phyloP scores from a whole-genome alignment of 2,888 invertebrate species.

The Catocala nupta region DNA sequence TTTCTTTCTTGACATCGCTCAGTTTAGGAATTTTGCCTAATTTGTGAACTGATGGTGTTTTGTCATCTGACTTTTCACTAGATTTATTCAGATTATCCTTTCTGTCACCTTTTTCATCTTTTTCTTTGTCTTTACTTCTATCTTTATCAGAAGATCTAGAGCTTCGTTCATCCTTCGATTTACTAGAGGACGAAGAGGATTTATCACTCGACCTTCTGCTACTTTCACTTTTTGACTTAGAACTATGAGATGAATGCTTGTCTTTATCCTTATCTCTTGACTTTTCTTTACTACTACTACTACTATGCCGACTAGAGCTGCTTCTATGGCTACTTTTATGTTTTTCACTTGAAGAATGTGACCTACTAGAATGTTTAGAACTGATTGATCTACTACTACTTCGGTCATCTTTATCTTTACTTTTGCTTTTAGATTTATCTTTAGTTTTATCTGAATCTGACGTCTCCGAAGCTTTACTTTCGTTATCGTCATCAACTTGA shows the following conservation, averaged over 20 bases:
- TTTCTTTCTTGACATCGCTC: constrained; percentile 88
- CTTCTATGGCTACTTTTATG: constrained; percentile 70
- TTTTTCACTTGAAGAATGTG: constrained; percentile 77
- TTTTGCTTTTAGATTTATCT: constrained; percentile 72
- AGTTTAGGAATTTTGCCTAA: constrained; percentile 93
- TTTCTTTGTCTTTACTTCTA: constrained; percentile 65
- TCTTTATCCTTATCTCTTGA: constrained; percentile 53
- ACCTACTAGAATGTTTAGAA: constrained; percentile 79
- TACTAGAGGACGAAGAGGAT: constrained; percentile 71
- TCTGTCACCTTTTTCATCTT: constrained; percentile 57
- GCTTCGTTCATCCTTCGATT: constrained; percentile 70
- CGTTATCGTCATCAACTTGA: constrained; percentile 83
- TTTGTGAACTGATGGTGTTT: constrained; percentile 91
- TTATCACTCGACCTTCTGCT: constrained; percentile 67
- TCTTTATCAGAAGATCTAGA: constrained; percentile 68
- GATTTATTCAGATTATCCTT: constrained; percentile 65
- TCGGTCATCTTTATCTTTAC: constrained; percentile 83
- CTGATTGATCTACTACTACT: constrained; percentile 64
- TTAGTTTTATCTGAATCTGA: constrained; percentile 69
- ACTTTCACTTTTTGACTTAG: constrained; percentile 77
- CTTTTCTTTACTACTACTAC: constrained; percentile 76
- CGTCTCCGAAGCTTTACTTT: constrained; percentile 67
- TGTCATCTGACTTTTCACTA: constrained; percentile 90
- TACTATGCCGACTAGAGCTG: constrained; percentile 76
- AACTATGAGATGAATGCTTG: constrained; percentile 70